Evolutionary conservation across 1,140 invertebrate species (phyloP).

Genomic region (Diorhabda sublineata): DNA sequence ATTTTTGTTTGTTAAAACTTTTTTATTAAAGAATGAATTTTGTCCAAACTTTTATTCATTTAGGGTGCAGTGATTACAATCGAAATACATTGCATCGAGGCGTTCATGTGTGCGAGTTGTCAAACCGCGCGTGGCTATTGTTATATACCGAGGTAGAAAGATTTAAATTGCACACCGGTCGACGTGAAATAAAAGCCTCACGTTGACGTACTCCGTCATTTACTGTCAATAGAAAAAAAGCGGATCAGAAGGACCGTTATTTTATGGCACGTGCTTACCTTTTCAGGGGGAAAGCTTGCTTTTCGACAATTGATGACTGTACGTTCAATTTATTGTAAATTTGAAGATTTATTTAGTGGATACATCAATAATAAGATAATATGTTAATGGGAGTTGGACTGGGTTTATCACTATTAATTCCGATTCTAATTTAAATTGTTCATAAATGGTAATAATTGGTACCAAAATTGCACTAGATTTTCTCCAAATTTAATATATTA

Average conservation of each 20-base stretch:
- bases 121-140: conserved; percentile 39
- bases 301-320: no score
- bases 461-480: no score
- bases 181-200: conserved; percentile 10
- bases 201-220: conserved; percentile 11
- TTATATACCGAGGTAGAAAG: conserved; percentile 17
- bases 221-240: conserved; percentile 8
- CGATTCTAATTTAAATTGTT: no score
- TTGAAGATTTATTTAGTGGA: no score
- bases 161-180: conserved; percentile 16
- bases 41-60: not conserved
- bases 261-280: conserved; percentile 21
- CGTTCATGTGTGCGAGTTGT: conserved; percentile 40
- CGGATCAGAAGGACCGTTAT: conserved; percentile 13
- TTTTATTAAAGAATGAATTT: no score
- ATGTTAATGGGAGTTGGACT: no score
- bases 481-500: no score
- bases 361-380: no score
- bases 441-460: no score
- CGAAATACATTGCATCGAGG: conserved; percentile 33
- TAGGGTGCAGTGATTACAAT: not conserved
- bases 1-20: no score
- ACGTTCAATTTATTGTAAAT: no score
- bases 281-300: not conserved
- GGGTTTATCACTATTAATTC: no score